phyloP scores from a whole-genome alignment of 2,113 vertebrate species.

The Nansenia antarctica region DNA sequence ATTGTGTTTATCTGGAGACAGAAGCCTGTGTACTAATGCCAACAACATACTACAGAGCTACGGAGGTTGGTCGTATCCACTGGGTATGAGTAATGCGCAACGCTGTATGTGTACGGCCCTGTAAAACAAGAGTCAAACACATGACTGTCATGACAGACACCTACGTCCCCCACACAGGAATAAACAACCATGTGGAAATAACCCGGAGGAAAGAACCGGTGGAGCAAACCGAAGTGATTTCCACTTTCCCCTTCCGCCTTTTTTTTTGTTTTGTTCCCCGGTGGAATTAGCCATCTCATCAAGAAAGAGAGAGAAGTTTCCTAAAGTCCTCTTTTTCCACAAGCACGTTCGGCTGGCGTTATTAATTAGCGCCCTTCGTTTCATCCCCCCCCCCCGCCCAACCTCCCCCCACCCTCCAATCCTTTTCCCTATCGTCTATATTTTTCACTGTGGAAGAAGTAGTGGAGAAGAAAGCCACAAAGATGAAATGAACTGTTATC shows the following conservation, averaged over 20 bases:
- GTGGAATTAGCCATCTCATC: no score
- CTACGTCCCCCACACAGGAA: background rate
- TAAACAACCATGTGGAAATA: background rate
- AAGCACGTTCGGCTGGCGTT: slow-evolving; percentile 43
- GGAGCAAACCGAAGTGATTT: no score
- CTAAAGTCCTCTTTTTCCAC: slow-evolving; percentile 39
- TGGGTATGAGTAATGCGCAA: background rate
- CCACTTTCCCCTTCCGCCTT: no score
- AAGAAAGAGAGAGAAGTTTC: slow-evolving; percentile 25
- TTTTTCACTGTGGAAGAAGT: slow-evolving; percentile 32
- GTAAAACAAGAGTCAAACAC: background rate
- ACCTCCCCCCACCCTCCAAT: no score
- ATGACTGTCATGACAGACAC: background rate
- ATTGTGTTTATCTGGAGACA: slow-evolving; percentile 17
- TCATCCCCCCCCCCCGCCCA: slow-evolving; percentile 2
- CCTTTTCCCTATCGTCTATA: slow-evolving; percentile 32
- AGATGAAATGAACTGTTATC: slow-evolving; percentile 60
- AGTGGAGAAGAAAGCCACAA: slow-evolving; percentile 44
- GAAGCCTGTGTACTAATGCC: background rate
- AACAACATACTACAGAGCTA: background rate
- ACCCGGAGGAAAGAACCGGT: no score
- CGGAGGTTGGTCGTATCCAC: background rate
- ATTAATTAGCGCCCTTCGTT: slow-evolving; percentile 58
- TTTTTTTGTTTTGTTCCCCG: no score
- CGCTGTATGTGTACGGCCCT: background rate